These are phyloP conservation scores for Onychostoma macrolepis DNA, from an alignment of 2,113 vertebrate species.

Conservation along the genomic window DNA sequence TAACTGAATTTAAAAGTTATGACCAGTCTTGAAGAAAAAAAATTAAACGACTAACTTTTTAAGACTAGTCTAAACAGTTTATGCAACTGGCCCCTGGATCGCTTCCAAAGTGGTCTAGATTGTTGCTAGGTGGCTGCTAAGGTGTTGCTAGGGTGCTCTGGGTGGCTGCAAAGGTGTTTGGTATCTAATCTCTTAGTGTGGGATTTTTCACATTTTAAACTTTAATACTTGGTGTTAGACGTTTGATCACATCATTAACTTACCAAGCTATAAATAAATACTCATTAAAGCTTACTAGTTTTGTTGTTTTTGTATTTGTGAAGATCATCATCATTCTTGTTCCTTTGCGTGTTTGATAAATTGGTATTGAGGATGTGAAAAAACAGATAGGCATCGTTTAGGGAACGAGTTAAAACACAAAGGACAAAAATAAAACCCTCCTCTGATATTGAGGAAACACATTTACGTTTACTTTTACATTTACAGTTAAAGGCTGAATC, in stretches of 20 bases:
- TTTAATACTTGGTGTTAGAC: too few relatives aligned
- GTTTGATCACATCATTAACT: not conserved
- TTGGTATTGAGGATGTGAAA: slow-evolving; percentile 74
- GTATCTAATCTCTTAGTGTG: too few relatives aligned
- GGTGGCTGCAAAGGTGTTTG: not conserved
- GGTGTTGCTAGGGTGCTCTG: not conserved
- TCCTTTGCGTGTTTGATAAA: slow-evolving; percentile 72
- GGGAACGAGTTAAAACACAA: slow-evolving; percentile 44
- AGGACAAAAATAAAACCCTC: slow-evolving; percentile 20
- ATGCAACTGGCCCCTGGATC: too few relatives aligned
- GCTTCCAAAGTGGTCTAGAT: too few relatives aligned
- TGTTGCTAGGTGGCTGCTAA: not conserved
- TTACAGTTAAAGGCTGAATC: not conserved
- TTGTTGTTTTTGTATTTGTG: not conserved
- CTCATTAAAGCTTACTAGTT: not conserved
- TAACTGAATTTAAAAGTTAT: too few relatives aligned
- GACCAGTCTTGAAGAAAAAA: too few relatives aligned
- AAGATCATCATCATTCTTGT: slow-evolving; percentile 2
- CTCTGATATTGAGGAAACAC: not conserved
- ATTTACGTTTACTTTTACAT: not conserved
- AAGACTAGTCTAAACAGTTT: too few relatives aligned
- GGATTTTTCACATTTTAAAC: too few relatives aligned
- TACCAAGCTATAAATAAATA: not conserved
- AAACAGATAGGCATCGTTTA: slow-evolving; percentile 60
- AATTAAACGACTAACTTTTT: too few relatives aligned